Conservation (phyloP, 2,113 vertebrate species). For the human (Homo sapiens) region GRCh38 chr7:114122501-114123000, state of each 20-base stretch:
- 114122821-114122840: slow-evolving; percentile 61
- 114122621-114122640: slow-evolving; percentile 85
- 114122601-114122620: slow-evolving; percentile 86
- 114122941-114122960: slow-evolving; percentile 50
- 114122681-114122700: slow-evolving; percentile 86
- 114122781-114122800: slow-evolving; percentile 68
- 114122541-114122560: slow-evolving; percentile 88
- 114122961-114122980: slow-evolving; percentile 59
- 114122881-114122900: slow-evolving; percentile 51
- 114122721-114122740: slow-evolving; percentile 82
- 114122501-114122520: slow-evolving; percentile 87
- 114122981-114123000: slow-evolving; percentile 30
- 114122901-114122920: slow-evolving; percentile 62
- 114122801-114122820: slow-evolving; percentile 62
- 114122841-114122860: slow-evolving; percentile 55
- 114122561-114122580: slow-evolving; percentile 91
- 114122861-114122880: slow-evolving; percentile 52
- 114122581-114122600: slow-evolving; percentile 88
- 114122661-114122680: slow-evolving; percentile 84
- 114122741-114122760: slow-evolving; percentile 81
- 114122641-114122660: slow-evolving; percentile 89
- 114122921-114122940: slow-evolving; percentile 65
- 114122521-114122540: slow-evolving; percentile 88
- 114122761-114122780: slow-evolving; percentile 73
- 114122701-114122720: slow-evolving; percentile 81